Base-by-base conservation (phyloP, 2,113 vertebrate genomes). In the Madoqua kirkii region DNA sequence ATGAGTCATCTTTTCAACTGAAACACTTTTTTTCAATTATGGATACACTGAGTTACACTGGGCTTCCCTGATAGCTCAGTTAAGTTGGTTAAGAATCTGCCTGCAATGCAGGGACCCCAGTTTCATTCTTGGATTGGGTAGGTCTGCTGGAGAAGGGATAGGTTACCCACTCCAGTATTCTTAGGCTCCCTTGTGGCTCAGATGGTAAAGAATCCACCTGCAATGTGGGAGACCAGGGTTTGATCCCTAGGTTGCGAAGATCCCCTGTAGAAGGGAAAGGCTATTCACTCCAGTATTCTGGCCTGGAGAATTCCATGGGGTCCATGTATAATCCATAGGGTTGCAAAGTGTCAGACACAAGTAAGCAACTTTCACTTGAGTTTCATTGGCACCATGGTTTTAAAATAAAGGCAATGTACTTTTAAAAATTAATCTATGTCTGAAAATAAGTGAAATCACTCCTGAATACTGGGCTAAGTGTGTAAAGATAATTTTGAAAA, bases 1-100 rank as follows among this genome's bases (percentile, higher is more conserved):
- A 67, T 90, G 5, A 59, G 78, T 60, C 13, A 31, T n/a, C 36
- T 92, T 94, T 94, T 98, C 52, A 52, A 15, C 87, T 64, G 55
- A 79, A 96, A 12, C 10, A 6, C 13, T 36, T 82, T 67, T 67
- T 59, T 92, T 94, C 60, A 67, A 6, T 43, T 52, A 87, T 48
- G n/a, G 29, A 36, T 48, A 74, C 48, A 33, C 23, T 71, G n/a
- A 71, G 67, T 71, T 71, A 23, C 10, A 12, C 3, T 71, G 67
- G n/a, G 10, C 19, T 40, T 71, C n/a, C n/a, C n/a, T 40, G n/a
- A 71, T 40, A 40, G 67, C n/a, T 40, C 67, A 40, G n/a, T 62
- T 33, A 62, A 62, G 60, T 71, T 40, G 10, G 67, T 71, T 40
- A 71, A 71, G n/a, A 40, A 71, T 71, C 67, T 3, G 67, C 67